Evolutionary conservation across 2,797 vertebrate species (phyloP).

Genomic region (Protonibea diacanthus): DNA sequence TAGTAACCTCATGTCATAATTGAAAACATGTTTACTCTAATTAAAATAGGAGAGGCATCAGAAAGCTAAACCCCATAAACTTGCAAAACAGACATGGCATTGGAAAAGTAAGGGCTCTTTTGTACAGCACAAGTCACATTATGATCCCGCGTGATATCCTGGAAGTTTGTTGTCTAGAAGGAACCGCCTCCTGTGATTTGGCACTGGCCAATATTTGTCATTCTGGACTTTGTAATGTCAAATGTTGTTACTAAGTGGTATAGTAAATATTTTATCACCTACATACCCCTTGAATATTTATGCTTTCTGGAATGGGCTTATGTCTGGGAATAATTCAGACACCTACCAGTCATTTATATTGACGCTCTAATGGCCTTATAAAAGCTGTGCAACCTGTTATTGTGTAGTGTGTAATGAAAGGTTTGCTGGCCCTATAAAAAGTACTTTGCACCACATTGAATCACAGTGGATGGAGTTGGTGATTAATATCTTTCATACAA

Average conservation of each 20-base stretch:
- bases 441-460: neutral
- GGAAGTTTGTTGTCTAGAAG: neutral
- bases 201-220: neutral
- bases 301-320: neutral
- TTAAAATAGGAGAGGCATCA: neutral
- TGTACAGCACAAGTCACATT: neutral
- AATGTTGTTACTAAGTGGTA: neutral
- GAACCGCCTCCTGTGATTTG: neutral
- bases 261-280: constrained; percentile 11
- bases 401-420: constrained; percentile 6
- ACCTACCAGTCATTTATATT: constrained; percentile 4
- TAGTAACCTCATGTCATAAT: neutral
- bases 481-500: neutral
- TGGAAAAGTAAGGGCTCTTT: neutral
- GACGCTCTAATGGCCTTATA: neutral
- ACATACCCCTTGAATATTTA: constrained; percentile 6
- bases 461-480: neutral
- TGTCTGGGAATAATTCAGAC: constrained; percentile 10
- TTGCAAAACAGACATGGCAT: neutral
- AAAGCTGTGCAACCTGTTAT: constrained; percentile 16
- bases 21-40: neutral
- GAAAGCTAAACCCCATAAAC: neutral
- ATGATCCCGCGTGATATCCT: neutral
- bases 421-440: constrained; percentile 1
- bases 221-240: neutral